Conservation (phyloP, 35 echinoderm and acorn worm species). For the Lytechinus pictus region DNA sequence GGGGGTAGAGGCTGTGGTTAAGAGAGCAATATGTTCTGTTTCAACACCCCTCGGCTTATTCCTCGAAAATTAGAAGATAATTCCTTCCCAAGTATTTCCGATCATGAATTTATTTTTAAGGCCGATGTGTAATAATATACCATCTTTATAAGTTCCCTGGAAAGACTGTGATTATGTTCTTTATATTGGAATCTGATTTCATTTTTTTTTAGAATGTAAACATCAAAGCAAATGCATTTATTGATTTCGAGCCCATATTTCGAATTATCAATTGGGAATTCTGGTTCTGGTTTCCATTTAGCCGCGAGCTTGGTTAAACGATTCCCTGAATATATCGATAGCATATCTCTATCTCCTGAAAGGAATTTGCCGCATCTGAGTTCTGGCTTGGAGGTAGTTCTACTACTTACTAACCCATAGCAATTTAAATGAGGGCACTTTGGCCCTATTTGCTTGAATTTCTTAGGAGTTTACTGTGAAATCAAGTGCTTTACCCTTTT, state of each 20-base stretch:
- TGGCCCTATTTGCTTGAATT: not conserved
- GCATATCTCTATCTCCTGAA: not conserved
- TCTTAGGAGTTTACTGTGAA: not conserved
- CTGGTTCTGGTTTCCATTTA: not conserved
- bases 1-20: not conserved
- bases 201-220: not conserved
- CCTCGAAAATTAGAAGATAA: not conserved
- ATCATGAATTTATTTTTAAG: not conserved
- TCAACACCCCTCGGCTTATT: not conserved
- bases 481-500: not conserved
- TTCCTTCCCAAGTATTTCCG: not conserved
- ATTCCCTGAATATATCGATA: not conserved
- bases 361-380: too few species aligned
- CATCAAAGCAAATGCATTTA: not conserved
- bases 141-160: not conserved
- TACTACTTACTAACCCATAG: too few species aligned
- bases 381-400: too few species aligned
- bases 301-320: not conserved
- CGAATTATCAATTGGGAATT: not conserved
- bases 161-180: not conserved
- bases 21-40: not conserved
- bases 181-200: not conserved
- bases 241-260: not conserved
- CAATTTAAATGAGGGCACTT: too few species aligned
- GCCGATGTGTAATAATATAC: not conserved